These are phyloP conservation scores for Eumaeus atala DNA, from an alignment of 1,140 invertebrate species.

Conservation along the genomic window DNA sequence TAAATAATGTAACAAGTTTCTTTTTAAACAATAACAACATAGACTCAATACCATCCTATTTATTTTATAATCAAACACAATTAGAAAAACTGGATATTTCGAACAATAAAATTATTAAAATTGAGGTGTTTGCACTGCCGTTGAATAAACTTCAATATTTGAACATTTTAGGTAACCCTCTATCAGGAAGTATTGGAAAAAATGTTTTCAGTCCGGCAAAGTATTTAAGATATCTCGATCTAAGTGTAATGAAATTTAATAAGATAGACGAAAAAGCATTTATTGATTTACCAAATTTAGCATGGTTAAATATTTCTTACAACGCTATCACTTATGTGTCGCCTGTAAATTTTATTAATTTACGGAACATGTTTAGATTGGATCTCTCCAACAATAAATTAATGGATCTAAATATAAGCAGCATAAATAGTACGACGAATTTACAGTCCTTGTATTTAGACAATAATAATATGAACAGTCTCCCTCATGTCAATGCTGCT, in stretches of 20 bases:
- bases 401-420: conserved; percentile 29
- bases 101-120: conserved; percentile 37
- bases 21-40: conserved; percentile 46
- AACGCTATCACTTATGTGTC: conserved; percentile 43
- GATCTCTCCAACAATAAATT: conserved; percentile 49
- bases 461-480: conserved; percentile 38
- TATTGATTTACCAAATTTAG: conserved; percentile 38
- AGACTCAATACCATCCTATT: conserved; percentile 21
- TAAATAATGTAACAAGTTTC: conserved; percentile 39
- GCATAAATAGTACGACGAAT: conserved; percentile 22
- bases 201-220: conserved; percentile 43
- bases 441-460: conserved; percentile 46
- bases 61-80: conserved; percentile 35
- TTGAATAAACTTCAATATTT: conserved; percentile 48
- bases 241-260: conserved; percentile 43
- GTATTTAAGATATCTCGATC: conserved; percentile 44
- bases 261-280: conserved; percentile 43
- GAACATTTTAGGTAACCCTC: conserved; percentile 38
- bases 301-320: conserved; percentile 47
- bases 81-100: conserved; percentile 47
- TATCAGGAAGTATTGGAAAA: conserved; percentile 34
- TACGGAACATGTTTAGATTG: conserved; percentile 48
- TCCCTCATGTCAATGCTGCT: conserved; percentile 29
- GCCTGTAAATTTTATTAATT: conserved; percentile 38
- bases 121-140: conserved; percentile 41